Evolutionary conservation across 2,797 vertebrate genomes (phyloP), one percentile per base, ranked within the genome.

Genomic region (Bufotes viridis): DNA sequence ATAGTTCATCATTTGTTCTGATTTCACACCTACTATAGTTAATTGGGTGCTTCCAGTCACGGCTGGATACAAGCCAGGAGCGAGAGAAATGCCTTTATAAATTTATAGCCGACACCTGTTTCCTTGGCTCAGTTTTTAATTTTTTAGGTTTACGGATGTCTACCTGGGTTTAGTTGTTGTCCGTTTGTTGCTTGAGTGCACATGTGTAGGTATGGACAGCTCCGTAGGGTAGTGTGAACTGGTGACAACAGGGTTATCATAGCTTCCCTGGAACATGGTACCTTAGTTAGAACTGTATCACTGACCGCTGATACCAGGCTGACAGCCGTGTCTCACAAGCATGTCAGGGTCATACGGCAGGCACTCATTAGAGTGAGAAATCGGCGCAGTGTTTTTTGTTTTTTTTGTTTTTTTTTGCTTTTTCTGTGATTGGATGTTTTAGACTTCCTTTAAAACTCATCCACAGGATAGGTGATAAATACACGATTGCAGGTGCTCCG

Each of bases 1-100:
- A 78, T 78, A 78, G 74, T 78, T 78, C 51, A 78, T 78, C 51
- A 78, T 76, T 76, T 53, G 74, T 76, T 76, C 74, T 53, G n/a
- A 78, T 78, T 55, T 78, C 74, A 55, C 74, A 78, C 74, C 74
- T 78, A 53, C 49, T 78, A 55, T 53, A 76, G 49, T 78, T 78
- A 78, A 78, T 78, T 53, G 51, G 74, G 49, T 42, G 29, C 58
- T 53, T 78, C 69, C 69, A 34, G 69, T 72, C 51, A 55, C 0
- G 74, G n/a, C n/a, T 53, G 49, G 72, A 22, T 13, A 75, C 20
- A 53, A 55, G 74, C 49, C 74, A 78, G 51, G n/a, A 20, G 22
- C 51, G 12, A 55, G 20, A 24, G 22, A 53, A 55, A 78, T 78
- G 24, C 74, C 51, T 53, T 20, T 15, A 13, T 22, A 53, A 24